Evolutionary conservation across 1,140 invertebrate species (phyloP), one percentile per base, ranked within the genome.

Genomic region (Whitmania pigra): DNA sequence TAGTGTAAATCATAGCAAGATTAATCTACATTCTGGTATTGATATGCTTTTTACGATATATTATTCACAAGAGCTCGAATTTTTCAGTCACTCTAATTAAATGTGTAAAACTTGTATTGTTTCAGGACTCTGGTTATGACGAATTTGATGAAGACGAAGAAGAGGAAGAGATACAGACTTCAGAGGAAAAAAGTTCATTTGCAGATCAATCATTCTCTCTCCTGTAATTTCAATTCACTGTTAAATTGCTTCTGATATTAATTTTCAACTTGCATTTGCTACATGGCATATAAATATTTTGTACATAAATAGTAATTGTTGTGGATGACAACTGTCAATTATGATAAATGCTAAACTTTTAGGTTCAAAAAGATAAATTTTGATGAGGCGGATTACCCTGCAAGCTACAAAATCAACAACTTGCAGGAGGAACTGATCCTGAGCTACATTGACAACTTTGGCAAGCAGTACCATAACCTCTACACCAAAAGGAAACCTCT

Each of bases 351-450:
- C 18, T 20, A 63, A 63, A 63, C 20, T 25, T 63, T 63, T 20
- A 63, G 29, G 29, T 63, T 27, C 60, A 63, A 13, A 15, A 49
- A 49, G 31, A 63, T 40, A 31, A 75, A 76, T 53, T 81, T 81
- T 79, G 78, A 81, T 74, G 75, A 77, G 40, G 71, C 75, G 22
- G 78, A 81, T 66, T 82, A 88, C 78, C 89, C 90, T 0, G 80
- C 84, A 55, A 87, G 85, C 60, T 93, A 92, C 79, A 87, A 86
- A 72, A 87, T 84, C 55, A 88, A 90, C 76, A 87, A 83, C 13
- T 82, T 86, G 25, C 91, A 92, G 78, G 92, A 94, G 79, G 88
- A 88, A 68, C 77, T 91, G 9, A 78, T 92, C 9, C 77, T 83
- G 31, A 76, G 80, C 71, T 83, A 79, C 80, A 79, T 80, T 70